Conservation (phyloP, 2,113 vertebrate genomes). For the Strix aluco region DNA sequence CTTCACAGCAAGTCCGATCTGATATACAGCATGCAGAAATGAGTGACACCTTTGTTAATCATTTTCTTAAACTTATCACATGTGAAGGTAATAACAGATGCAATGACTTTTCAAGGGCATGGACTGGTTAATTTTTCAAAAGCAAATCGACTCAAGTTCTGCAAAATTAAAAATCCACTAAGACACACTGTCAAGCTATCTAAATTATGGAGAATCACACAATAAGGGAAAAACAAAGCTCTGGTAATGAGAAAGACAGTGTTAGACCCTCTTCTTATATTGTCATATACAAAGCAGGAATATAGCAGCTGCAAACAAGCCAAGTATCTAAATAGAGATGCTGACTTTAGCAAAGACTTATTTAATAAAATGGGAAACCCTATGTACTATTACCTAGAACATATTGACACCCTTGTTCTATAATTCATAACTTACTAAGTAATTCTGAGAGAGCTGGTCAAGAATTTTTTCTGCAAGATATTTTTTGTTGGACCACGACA, state of each 20-base stretch:
- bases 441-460: background rate
- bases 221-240: background rate
- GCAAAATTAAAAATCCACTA: slow-evolving; percentile 56
- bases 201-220: slow-evolving; percentile 27
- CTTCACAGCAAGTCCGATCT: slow-evolving; percentile 68
- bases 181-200: slow-evolving; percentile 21
- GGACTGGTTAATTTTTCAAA: slow-evolving; percentile 62
- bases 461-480: background rate
- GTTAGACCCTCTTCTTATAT: background rate
- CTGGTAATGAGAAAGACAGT: background rate
- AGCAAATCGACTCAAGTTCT: slow-evolving; percentile 31
- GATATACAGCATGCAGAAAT: slow-evolving; percentile 52
- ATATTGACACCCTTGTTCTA: background rate
- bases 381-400: background rate
- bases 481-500: background rate
- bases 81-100: slow-evolving; percentile 58
- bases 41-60: slow-evolving; percentile 72
- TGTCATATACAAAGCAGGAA: background rate
- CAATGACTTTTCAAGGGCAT: slow-evolving; percentile 69
- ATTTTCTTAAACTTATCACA: slow-evolving; percentile 70
- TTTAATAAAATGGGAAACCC: background rate
- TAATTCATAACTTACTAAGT: background rate
- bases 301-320: background rate
- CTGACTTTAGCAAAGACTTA: background rate
- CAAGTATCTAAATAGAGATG: background rate